These are phyloP conservation scores for Elmis aenea DNA, from an alignment of 2,888 invertebrate species.

Conservation along the genomic window DNA sequence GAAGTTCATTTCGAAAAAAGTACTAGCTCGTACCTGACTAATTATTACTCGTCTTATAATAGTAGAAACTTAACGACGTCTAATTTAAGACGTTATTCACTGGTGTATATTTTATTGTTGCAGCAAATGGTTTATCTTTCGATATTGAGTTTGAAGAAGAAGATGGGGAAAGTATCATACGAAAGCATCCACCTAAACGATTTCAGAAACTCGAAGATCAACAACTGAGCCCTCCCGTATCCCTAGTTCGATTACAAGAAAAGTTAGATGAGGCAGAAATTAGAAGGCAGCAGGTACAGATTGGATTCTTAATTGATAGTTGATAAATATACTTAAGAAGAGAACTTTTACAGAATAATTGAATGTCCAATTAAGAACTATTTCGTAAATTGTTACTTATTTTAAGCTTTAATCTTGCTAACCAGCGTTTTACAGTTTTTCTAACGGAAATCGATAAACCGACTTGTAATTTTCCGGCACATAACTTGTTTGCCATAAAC, in stretches of 20 bases:
- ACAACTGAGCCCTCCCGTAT: constrained; percentile 51
- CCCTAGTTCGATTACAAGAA: constrained; percentile 60
- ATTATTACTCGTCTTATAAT: too few relatives aligned
- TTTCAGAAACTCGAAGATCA: constrained; percentile 63
- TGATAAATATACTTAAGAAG: background rate
- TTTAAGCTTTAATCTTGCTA: too few relatives aligned
- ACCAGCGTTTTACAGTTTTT: too few relatives aligned
- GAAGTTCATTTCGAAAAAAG: too few relatives aligned
- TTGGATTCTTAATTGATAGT: background rate
- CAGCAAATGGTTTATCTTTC: constrained; percentile 42
- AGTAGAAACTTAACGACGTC: too few relatives aligned
- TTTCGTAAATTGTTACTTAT: too few relatives aligned
- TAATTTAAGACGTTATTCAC: background rate
- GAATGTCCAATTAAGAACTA: too few relatives aligned
- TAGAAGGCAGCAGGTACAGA: constrained; percentile 55
- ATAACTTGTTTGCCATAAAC: constrained; percentile 1
- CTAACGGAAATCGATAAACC: constrained; percentile 2
- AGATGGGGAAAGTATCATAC: constrained; percentile 45
- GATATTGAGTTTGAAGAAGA: constrained; percentile 42
- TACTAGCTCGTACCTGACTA: too few relatives aligned
- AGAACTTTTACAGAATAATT: background rate
- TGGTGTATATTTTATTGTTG: constrained; percentile 10
- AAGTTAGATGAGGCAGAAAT: constrained; percentile 70
- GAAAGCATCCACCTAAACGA: constrained; percentile 62
- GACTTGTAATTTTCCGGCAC: constrained; percentile 2